Conservation (phyloP, 2,113 vertebrate genomes). For the Seriola dumerili region DNA sequence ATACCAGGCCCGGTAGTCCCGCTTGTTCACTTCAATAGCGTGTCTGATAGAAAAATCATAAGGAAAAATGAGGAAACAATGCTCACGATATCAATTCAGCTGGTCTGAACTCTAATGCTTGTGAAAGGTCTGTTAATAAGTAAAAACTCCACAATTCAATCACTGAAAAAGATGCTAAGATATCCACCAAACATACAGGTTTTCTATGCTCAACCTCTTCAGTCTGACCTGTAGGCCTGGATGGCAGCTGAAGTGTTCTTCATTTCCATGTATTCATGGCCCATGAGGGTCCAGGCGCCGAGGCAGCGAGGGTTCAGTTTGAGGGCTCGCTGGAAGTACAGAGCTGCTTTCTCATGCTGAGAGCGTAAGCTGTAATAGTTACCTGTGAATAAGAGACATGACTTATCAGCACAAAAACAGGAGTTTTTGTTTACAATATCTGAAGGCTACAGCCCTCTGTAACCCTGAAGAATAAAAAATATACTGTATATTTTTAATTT, state of each 20-base stretch:
- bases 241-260: slow-evolving; percentile 99
- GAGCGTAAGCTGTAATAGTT: slow-evolving; percentile 97
- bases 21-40: slow-evolving; percentile 98
- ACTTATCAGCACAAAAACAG: background rate
- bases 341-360: slow-evolving; percentile 97
- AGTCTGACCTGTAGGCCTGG: slow-evolving; percentile 89
- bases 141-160: background rate
- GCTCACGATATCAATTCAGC: background rate
- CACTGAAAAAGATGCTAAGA: background rate
- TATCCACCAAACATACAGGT: background rate
- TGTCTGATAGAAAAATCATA: slow-evolving; percentile 83
- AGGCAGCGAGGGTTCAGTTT: slow-evolving; percentile 98
- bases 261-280: slow-evolving; percentile 99
- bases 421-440: slow-evolving; percentile 4
- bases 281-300: slow-evolving; percentile 99
- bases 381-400: slow-evolving; percentile 48
- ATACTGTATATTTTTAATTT: background rate
- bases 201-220: no score
- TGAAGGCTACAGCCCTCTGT: background rate
- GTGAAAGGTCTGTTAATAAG: background rate
- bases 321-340: slow-evolving; percentile 98
- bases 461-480: background rate
- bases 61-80: background rate
- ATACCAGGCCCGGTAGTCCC: slow-evolving; percentile 99
- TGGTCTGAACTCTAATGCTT: background rate